Base-by-base conservation (phyloP, 2,797 vertebrate species). In the Pseudomugil gertrudae region DNA sequence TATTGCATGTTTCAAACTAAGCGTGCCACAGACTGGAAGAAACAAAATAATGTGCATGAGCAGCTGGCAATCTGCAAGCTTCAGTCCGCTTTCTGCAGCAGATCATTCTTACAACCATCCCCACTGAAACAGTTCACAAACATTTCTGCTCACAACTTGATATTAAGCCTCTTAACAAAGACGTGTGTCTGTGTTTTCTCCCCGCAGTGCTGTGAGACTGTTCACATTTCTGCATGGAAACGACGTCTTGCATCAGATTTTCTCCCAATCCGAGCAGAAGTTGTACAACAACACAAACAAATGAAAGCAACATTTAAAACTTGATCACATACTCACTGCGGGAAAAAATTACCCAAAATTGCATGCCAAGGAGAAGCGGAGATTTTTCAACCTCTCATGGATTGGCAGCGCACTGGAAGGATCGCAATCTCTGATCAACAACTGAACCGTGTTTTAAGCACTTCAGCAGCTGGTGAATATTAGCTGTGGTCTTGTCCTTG, bases 141-240 rank as follows among this genome's bases (percentile, higher is more conserved):
- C n/a, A 29, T 33, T 9, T 48, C 63, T 65, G 63, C 63, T 66
- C 23, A 27, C 43, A 48, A 57, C 23, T 48, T 45, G 21, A 66
- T 48, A 14, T 27, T 27, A 23, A 66, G 23, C 24, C 33, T 66
- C 40, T 33, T 38, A 45, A 48, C 30, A 57, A 23, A 57, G 9
- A 9, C 32, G 4, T 26, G 30, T 48, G 35, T 35, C 33, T 35
- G 40, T n/a, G 23, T 66, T 30, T 29, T 57, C 53, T 27, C 8
- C 54, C 29, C 33, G 10, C 24, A 10, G 23, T 11, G 40, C 43
- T 27, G 48, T 19, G 14, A 24, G 26, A 38, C 40, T 10, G 38
- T 3, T 38, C 14, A 56, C 14, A 23, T 65, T 54, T 53, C n/a
- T 32, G 36, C 51, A 43, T 43, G 15, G 13, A 64, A 64, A 64